A percentile compares a stretch with the other conserved stretches of the same genome.
Conservation (phyloP, 2,113 vertebrate species). For the Proterorhinus semilunaris region DNA sequence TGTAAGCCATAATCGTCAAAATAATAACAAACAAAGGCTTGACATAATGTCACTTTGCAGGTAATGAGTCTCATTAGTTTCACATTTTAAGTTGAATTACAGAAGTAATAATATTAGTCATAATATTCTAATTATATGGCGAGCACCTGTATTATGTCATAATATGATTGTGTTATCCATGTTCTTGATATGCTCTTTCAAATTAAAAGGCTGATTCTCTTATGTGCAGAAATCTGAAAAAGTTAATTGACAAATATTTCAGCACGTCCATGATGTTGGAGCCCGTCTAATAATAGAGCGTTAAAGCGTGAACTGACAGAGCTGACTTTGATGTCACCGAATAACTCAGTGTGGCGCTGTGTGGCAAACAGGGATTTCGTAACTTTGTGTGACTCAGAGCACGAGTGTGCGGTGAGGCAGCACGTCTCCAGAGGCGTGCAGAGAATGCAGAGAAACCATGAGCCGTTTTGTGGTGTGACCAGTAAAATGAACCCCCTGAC, state of each 20-base stretch:
- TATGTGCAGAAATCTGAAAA: too few relatives aligned
- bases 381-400: conserved; percentile 60
- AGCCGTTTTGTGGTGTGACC: conserved; percentile 61
- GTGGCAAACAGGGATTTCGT: conserved; percentile 68
- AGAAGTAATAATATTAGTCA: too few relatives aligned
- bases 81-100: too few relatives aligned
- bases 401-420: conserved; percentile 64
- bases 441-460: conserved; percentile 33
- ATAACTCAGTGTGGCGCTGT: conserved; percentile 21
- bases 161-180: too few relatives aligned
- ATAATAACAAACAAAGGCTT: too few relatives aligned
- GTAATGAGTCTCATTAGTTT: too few relatives aligned
- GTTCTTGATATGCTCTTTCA: too few relatives aligned
- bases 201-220: too few relatives aligned
- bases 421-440: conserved; percentile 40
- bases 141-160: too few relatives aligned
- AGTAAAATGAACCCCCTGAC: conserved; percentile 65
- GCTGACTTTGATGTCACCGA: conserved; percentile 35
- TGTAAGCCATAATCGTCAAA: too few relatives aligned
- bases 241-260: background rate
- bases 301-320: conserved; percentile 31
- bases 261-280: background rate
- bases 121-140: too few relatives aligned
- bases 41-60: too few relatives aligned
- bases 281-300: background rate